These are phyloP conservation scores for Adelphocoris suturalis DNA, from an alignment of 2,888 invertebrate genomes.

Conservation along the genomic window DNA sequence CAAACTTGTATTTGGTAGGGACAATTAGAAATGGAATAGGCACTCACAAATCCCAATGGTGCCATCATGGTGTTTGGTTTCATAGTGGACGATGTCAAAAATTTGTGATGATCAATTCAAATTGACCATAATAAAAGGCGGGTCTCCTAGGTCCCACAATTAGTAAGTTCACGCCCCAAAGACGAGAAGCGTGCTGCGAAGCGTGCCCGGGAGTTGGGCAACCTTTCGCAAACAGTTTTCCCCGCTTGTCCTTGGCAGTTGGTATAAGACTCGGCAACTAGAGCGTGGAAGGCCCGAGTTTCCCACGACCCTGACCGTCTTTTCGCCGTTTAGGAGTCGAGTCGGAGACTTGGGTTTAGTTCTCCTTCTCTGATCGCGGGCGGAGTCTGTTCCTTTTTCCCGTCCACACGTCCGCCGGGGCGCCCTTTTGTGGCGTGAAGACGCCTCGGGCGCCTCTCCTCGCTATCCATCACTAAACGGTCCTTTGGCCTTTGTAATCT, in stretches of 20 bases:
- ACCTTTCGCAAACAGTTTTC: constrained; percentile 63
- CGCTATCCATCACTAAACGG: constrained; percentile 1
- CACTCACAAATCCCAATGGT: too few relatives aligned
- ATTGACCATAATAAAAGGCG: constrained; percentile 1
- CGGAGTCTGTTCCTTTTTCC: background rate
- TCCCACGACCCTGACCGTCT: constrained; percentile 64
- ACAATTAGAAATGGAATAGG: too few relatives aligned
- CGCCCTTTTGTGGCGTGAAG: constrained; percentile 7
- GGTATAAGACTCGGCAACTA: constrained; percentile 44
- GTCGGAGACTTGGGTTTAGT: background rate
- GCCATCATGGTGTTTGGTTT: too few relatives aligned
- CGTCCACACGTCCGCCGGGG: background rate
- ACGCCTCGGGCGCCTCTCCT: background rate
- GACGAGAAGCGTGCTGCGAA: constrained; percentile 17
- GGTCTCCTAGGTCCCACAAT: background rate
- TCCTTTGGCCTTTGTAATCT: background rate
- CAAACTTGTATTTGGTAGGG: too few relatives aligned
- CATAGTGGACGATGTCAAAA: too few relatives aligned
- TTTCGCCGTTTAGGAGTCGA: constrained; percentile 12
- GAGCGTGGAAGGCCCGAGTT: constrained; percentile 57
- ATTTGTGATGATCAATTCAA: too few relatives aligned
- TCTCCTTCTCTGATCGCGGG: background rate
- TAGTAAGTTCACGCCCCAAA: constrained; percentile 39
- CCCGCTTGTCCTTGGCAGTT: constrained; percentile 42
- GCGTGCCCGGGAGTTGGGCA: constrained; percentile 27